These are phyloP conservation scores for Pipistrellus nathusii DNA, from an alignment of 2,797 vertebrate species.

Conservation along the genomic window DNA sequence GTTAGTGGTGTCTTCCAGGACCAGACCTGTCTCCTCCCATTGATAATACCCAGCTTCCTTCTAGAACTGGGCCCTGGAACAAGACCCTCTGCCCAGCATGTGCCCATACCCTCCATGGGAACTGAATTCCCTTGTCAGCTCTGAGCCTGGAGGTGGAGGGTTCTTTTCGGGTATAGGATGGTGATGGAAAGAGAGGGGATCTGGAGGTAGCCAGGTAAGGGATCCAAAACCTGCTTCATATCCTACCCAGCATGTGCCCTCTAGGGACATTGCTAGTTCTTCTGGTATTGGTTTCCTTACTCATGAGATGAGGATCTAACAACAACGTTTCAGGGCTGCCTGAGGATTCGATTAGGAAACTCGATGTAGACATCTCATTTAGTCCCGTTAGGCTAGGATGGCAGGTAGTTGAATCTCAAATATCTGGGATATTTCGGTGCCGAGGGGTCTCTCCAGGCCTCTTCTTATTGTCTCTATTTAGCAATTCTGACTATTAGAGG, in stretches of 20 bases:
- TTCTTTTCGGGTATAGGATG: neutral
- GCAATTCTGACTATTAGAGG: neutral
- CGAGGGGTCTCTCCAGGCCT: neutral
- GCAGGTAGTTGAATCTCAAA: neutral
- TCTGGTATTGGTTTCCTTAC: neutral
- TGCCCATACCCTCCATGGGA: neutral
- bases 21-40: neutral
- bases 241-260: neutral
- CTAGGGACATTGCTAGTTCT: neutral
- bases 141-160: neutral
- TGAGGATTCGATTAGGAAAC: neutral
- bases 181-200: neutral
- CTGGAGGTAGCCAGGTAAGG: no score
- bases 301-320: neutral
- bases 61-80: neutral
- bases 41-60: neutral
- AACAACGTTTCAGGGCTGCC: neutral
- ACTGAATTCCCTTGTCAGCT: neutral
- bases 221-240: neutral
- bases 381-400: neutral
- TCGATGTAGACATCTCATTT: neutral
- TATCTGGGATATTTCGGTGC: neutral
- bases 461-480: neutral
- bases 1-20: neutral
- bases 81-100: neutral